Percentiles rank a stretch among this genome's conserved stretches.
Evolutionary conservation across 2,888 invertebrate genomes (phyloP).

Genomic region (Amiota minor): DNA sequence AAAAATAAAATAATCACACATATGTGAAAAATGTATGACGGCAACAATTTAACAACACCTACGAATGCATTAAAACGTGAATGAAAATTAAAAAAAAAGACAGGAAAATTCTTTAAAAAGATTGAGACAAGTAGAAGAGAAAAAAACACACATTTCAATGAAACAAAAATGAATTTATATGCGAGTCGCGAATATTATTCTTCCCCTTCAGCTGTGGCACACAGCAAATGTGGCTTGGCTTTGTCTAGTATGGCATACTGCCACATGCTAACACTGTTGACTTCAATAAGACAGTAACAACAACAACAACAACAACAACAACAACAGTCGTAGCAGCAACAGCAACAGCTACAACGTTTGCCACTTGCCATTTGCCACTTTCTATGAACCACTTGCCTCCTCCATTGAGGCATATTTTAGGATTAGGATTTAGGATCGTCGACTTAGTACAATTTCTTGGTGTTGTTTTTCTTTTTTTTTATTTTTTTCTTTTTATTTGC

Average conservation of each 20-base stretch:
- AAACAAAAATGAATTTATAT: slow-evolving; percentile 54
- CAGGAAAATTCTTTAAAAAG: neutral
- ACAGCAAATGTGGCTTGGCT: slow-evolving; percentile 38
- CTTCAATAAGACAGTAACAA: slow-evolving; percentile 46
- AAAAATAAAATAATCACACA: neutral
- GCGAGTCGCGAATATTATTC: slow-evolving; percentile 53
- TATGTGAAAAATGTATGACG: neutral
- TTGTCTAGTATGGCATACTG: slow-evolving; percentile 36
- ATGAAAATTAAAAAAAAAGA: neutral
- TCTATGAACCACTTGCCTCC: no score
- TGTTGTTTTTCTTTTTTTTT: neutral
- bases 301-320: neutral
- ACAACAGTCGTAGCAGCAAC: neutral
- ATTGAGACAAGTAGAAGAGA: slow-evolving; percentile 6
- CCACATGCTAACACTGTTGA: slow-evolving; percentile 46
- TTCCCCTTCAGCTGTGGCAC: slow-evolving; percentile 55
- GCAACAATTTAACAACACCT: slow-evolving; percentile 18
- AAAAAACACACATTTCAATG: neutral
- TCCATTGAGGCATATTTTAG: no score
- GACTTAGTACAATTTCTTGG: slow-evolving; percentile 30
- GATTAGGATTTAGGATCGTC: no score
- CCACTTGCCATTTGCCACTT: neutral
- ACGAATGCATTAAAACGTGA: slow-evolving; percentile 29
- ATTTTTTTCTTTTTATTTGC: neutral
- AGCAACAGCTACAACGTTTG: slow-evolving; percentile 2